phyloP scores from a whole-genome alignment of 2,888 invertebrate species.

The Bombylius major region DNA sequence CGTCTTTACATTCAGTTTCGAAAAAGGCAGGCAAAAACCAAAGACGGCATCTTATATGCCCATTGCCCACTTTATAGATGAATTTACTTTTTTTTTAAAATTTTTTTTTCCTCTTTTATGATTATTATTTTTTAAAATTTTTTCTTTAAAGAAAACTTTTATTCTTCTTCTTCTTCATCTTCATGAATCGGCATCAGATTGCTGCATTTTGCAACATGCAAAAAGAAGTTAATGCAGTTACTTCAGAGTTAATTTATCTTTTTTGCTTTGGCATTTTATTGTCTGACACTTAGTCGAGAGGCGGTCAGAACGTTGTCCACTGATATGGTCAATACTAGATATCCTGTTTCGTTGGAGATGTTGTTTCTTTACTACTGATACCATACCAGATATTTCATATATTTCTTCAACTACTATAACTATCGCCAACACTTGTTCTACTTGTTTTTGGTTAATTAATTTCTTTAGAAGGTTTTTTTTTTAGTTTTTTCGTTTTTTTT shows the following conservation, averaged over 20 bases:
- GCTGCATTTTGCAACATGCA: not conserved
- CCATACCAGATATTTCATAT: not conserved
- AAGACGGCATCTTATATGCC: not conserved
- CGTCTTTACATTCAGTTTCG: slow-evolving; percentile 1
- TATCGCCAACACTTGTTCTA: not conserved
- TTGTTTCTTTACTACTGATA: not conserved
- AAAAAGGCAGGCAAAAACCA: slow-evolving; percentile 6
- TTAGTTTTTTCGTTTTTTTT: not conserved
- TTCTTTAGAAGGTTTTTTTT: slow-evolving; percentile 2
- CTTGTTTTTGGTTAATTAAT: slow-evolving; percentile 9
- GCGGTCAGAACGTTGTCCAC: slow-evolving; percentile 2
- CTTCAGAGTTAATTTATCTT: slow-evolving; percentile 6
- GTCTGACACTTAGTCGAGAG: slow-evolving; percentile 5
- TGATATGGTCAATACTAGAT: slow-evolving; percentile 5
- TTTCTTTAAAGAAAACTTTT: too few relatives aligned
- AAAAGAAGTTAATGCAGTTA: slow-evolving; percentile 6
- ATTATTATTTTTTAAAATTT: too few relatives aligned
- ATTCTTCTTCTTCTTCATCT: too few relatives aligned
- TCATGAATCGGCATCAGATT: not conserved
- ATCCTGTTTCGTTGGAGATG: not conserved
- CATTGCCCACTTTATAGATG: not conserved
- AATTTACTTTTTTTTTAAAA: too few relatives aligned
- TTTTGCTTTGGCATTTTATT: slow-evolving; percentile 6
- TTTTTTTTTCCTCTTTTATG: too few relatives aligned
- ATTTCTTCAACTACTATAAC: not conserved